Base-by-base conservation (phyloP, 2,888 invertebrate genomes). In the Zhengitettix transpicula region DNA sequence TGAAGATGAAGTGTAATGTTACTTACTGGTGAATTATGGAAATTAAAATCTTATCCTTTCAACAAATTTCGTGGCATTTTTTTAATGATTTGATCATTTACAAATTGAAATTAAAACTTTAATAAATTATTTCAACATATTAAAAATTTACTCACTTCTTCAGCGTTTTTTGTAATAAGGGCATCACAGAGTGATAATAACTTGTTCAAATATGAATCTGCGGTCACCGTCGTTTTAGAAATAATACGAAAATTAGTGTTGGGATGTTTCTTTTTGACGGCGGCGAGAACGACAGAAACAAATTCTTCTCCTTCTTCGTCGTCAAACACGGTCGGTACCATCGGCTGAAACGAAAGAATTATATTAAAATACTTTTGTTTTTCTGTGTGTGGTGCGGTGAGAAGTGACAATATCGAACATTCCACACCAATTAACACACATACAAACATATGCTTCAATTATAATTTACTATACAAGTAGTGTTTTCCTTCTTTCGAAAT, bases 281-380 rank as follows among this genome's bases (percentile, higher is more conserved):
- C 78, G 63, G 81, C 82, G 55, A 85, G 71, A 52, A 86, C 75
- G 60, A 79, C 75, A 64, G 82, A 81, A 57, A 92, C 75, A 40
- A 94, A 74, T 68, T 83, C 81, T 66, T 83, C 81, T 63, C 86
- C 84, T 71, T 95, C 95, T 62, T 82, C 79, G 52, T 83, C 79
- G 56, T 83, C 84, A 68, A 94, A 83, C 62, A 90, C 81, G 7
- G 91, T 86, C 14, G 95, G 95, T 58, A 96, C 72, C 64, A 89
- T 77, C 51, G 85, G 84, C 69, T 89, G 81, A 60, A 67, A 66
- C 40, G 47, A 62, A 12, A 42, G 10, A 44, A 57, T 42, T 17
- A 55, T n/a, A 40, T 28, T 40, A 9, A 55, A 16, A 52, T 52
- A 11, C n/a, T 12, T n/a, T 12, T 15, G 9, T 52, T 11, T 52